A percentile compares a stretch with the other conserved stretches of the same genome.
These are phyloP conservation scores for Drosophila lacteicornis DNA, from an alignment of 1,140 invertebrate species.

Conservation along the genomic window DNA sequence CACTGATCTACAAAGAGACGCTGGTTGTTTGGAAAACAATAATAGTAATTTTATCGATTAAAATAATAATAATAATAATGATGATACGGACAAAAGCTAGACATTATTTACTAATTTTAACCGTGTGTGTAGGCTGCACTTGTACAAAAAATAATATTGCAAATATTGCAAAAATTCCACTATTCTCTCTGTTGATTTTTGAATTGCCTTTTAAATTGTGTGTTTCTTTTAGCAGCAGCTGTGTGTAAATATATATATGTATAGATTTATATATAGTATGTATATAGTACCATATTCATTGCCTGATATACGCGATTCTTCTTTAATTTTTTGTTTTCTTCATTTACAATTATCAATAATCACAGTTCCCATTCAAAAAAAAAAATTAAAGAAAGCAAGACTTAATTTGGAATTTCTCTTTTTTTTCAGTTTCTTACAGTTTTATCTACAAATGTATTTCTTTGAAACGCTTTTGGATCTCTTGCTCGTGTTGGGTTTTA, in stretches of 20 bases:
- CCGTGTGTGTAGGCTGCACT: conserved; percentile 51
- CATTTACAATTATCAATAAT: conserved; percentile 73
- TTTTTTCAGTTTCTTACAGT: conserved; percentile 27
- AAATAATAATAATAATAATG: conserved; percentile 2
- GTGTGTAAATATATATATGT: conserved; percentile 54
- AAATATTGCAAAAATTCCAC: conserved; percentile 75
- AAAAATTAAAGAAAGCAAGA: conserved; percentile 65
- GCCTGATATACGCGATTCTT: conserved; percentile 52
- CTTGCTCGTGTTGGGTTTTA: conserved; percentile 51
- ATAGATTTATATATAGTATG: conserved; percentile 56
- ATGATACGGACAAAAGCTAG: conserved; percentile 46
- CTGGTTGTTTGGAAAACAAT: conserved; percentile 39
- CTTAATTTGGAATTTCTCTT: conserved; percentile 71
- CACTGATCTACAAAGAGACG: conserved; percentile 48
- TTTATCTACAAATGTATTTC: conserved; percentile 48
- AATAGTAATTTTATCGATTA: background rate
- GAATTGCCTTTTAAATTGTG: conserved; percentile 35
- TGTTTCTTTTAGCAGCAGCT: conserved; percentile 50
- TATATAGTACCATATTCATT: conserved; percentile 72
- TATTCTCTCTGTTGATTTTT: conserved; percentile 44
- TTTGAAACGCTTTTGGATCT: conserved; percentile 73
- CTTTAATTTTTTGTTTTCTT: conserved; percentile 39
- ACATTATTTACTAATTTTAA: conserved; percentile 56
- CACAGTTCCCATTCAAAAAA: conserved; percentile 80
- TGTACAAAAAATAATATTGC: conserved; percentile 72